Percentiles rank a stretch among this genome's conserved stretches.
Conservation (phyloP, 2,888 invertebrate genomes). For the Heteromyza rotundicornis region DNA sequence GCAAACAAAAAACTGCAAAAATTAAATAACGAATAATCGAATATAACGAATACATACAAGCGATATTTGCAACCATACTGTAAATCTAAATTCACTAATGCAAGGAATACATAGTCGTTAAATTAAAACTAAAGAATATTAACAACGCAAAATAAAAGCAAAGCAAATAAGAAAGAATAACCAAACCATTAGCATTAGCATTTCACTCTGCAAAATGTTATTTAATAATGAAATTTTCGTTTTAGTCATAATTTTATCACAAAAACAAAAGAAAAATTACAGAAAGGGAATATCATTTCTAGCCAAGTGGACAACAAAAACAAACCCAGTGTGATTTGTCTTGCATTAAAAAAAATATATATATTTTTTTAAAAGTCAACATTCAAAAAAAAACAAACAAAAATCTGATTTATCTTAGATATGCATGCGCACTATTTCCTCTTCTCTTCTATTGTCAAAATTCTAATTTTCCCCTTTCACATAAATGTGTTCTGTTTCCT, state of each 20-base stretch:
- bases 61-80: not conserved
- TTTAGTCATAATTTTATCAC: not conserved
- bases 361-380: not conserved
- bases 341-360: not conserved
- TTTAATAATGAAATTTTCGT: not conserved
- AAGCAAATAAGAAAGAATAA: no score
- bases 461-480: conserved; percentile 9
- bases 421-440: not conserved
- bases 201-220: not conserved
- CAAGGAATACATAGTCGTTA: not conserved
- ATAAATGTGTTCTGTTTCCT: conserved; percentile 2
- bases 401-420: not conserved
- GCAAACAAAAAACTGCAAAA: conserved; percentile 1
- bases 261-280: conserved; percentile 1
- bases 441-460: not conserved
- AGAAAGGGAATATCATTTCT: not conserved
- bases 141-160: not conserved
- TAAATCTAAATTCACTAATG: no score
- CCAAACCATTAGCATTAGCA: not conserved
- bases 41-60: conserved; percentile 10
- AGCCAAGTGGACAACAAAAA: conserved; percentile 10
- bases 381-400: conserved; percentile 5
- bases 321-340: conserved; percentile 10
- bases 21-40: conserved; percentile 20
- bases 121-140: no score